Evolutionary conservation across 2,888 invertebrate species (phyloP).

Genomic region (Pachliopta kotzebuea): DNA sequence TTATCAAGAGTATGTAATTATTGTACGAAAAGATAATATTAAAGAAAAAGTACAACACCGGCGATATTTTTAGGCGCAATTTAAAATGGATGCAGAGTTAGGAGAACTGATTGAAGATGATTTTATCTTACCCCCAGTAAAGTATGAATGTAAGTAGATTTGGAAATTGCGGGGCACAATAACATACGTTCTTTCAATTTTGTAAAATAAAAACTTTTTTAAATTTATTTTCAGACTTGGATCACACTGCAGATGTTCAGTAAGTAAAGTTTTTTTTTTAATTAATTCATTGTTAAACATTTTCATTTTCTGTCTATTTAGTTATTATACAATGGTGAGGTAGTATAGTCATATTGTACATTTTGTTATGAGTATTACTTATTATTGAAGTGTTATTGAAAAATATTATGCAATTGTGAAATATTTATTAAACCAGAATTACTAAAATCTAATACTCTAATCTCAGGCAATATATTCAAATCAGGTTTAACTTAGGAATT

Average conservation of each 20-base stretch:
- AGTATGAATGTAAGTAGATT: conserved; percentile 89
- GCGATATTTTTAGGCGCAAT: neutral
- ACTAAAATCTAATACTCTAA: too few relatives aligned
- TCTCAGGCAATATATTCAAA: too few relatives aligned
- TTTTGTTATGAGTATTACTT: too few relatives aligned
- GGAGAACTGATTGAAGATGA: conserved; percentile 81
- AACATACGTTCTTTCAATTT: neutral
- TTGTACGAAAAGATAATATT: neutral
- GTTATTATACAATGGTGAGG: too few relatives aligned
- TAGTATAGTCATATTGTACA: too few relatives aligned
- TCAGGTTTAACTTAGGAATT: too few relatives aligned
- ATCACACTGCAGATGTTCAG: conserved; percentile 99
- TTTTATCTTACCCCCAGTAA: conserved; percentile 82
- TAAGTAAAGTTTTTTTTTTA: conserved; percentile 78
- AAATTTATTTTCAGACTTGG: conserved; percentile 85
- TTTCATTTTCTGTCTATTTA: too few relatives aligned
- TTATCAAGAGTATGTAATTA: neutral
- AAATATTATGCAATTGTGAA: too few relatives aligned
- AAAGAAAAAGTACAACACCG: neutral
- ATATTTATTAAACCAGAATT: too few relatives aligned
- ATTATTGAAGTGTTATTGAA: too few relatives aligned
- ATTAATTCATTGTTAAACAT: neutral
- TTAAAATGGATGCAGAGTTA: conserved; percentile 64
- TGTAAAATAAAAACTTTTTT: conserved; percentile 2
- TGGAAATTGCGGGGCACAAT: neutral